Percentiles rank a stretch among this genome's conserved stretches.
Evolutionary conservation across 2,888 invertebrate species (phyloP).

Genomic region (Cloeon dipterum): DNA sequence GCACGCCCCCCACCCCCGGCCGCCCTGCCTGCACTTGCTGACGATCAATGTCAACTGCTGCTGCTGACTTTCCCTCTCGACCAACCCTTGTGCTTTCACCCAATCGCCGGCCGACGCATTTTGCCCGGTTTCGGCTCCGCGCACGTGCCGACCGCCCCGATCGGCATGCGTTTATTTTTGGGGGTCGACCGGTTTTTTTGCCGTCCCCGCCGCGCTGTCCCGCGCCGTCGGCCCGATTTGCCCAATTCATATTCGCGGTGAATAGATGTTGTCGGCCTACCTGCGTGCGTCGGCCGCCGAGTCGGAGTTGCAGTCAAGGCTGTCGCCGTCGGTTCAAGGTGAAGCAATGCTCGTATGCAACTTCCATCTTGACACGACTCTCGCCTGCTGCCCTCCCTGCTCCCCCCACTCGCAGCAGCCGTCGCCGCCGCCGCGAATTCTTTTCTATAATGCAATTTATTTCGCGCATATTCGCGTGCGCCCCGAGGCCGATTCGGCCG

Average conservation of each 20-base stretch:
- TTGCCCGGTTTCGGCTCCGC: no score
- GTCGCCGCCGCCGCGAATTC: conserved; percentile 17
- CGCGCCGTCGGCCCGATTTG: no score
- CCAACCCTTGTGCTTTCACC: background rate
- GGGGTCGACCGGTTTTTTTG: conserved; percentile 1
- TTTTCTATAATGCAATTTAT: no score
- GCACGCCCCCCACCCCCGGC: background rate
- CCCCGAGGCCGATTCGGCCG: no score
- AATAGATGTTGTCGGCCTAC: no score
- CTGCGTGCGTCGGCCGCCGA: no score
- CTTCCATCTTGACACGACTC: conserved; percentile 15
- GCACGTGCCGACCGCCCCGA: background rate
- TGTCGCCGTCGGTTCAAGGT: conserved; percentile 2
- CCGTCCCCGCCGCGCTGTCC: no score
- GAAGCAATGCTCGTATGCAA: conserved; percentile 15
- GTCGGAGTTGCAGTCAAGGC: no score
- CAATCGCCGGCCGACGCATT: no score
- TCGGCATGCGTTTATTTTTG: background rate
- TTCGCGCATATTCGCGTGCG: no score
- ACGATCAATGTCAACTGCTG: conserved; percentile 2
- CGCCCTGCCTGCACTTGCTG: background rate
- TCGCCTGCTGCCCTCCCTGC: conserved; percentile 24
- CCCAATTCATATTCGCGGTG: no score
- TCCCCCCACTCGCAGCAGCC: conserved; percentile 14
- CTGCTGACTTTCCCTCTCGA: conserved; percentile 1